Evolutionary conservation across 2,888 invertebrate genomes (phyloP), one percentile per base, ranked within the genome.

Genomic region (Hypena proboscidalis): DNA sequence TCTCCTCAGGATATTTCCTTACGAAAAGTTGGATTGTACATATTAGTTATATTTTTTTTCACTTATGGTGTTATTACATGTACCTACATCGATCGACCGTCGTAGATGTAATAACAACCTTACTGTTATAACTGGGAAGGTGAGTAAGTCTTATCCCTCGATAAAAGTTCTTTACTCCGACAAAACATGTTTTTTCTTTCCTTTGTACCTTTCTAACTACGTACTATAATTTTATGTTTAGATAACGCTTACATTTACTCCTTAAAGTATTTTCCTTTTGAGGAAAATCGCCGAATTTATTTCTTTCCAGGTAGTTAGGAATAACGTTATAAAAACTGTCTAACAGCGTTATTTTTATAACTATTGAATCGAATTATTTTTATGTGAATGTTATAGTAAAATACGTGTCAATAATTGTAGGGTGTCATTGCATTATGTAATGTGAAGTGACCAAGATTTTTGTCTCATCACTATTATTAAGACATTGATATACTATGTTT

Each of bases 151-250:
- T 13, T 7, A 14, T 1, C 5, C 14, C 4, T 14, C 7, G 26
- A 26, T 26, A 25, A 11, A 26, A 26, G 13, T 26, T 14, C n/a
- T 26, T 6, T n/a, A 26, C 15, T 3, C 15, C 9, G 26, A 11
- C 15, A 35, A 56, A 56, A 50, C 39, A 56, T 45, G 45, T 49
- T 56, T 30, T 49, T 34, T n/a, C 26, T 4, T 14, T 30, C 19
- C 7, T 5, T 14, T 13, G 4, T 25, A 46, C 20, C 22, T 36
- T 33, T 14, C 20, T 8, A 23, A 32, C 8, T 23, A 25, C 7
- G 35, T 49, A 23, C 42, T 55, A 45, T 30, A 34, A 31, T 37
- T 45, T 56, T 56, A 45, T 39, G 9, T 20, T 17, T 10, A 21
- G 20, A 36, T 30, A 53, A 34, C 40, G 31, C 4, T 19, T 7